phyloP scores from a whole-genome alignment of 2,888 invertebrate genomes.

The Andrena hattorfiana region DNA sequence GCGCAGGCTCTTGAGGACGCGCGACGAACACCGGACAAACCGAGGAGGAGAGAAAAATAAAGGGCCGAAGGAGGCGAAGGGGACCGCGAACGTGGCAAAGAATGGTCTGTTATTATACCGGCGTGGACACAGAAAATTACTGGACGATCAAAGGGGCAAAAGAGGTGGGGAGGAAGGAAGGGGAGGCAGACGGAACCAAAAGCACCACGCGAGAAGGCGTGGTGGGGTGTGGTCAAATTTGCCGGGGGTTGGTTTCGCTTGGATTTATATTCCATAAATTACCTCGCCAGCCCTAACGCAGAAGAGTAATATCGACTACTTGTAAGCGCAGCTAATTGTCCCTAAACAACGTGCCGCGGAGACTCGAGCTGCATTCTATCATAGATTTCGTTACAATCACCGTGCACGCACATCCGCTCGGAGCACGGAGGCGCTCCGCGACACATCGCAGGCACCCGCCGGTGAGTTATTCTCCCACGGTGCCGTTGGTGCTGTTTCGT shows the following conservation, averaged over 20 bases:
- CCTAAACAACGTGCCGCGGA: neutral
- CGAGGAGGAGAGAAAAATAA: constrained; percentile 62
- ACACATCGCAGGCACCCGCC: neutral
- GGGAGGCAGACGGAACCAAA: constrained; percentile 36
- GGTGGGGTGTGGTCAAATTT: constrained; percentile 83
- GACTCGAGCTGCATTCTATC: neutral
- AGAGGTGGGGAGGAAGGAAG: constrained; percentile 11
- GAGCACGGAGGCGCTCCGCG: neutral
- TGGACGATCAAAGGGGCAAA: constrained; percentile 34
- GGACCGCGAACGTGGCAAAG: constrained; percentile 53
- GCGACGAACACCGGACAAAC: constrained; percentile 57
- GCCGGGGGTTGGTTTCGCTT: constrained; percentile 78
- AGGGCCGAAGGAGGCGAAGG: constrained; percentile 45
- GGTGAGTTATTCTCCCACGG: constrained; percentile 1
- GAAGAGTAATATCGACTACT: constrained; percentile 28
- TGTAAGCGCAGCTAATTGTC: constrained; percentile 22
- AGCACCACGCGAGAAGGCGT: constrained; percentile 73
- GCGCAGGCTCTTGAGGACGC: constrained; percentile 48
- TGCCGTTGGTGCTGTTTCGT: neutral
- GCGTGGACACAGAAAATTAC: constrained; percentile 60
- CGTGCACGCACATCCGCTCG: neutral
- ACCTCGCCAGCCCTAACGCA: constrained; percentile 52
- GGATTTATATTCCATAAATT: constrained; percentile 82
- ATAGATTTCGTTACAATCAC: constrained; percentile 3
- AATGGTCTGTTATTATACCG: constrained; percentile 62